Percentiles rank a stretch among this genome's conserved stretches.
These are phyloP conservation scores for Oryzias melastigma DNA, from an alignment of 2,113 vertebrate genomes.

Conservation along the genomic window DNA sequence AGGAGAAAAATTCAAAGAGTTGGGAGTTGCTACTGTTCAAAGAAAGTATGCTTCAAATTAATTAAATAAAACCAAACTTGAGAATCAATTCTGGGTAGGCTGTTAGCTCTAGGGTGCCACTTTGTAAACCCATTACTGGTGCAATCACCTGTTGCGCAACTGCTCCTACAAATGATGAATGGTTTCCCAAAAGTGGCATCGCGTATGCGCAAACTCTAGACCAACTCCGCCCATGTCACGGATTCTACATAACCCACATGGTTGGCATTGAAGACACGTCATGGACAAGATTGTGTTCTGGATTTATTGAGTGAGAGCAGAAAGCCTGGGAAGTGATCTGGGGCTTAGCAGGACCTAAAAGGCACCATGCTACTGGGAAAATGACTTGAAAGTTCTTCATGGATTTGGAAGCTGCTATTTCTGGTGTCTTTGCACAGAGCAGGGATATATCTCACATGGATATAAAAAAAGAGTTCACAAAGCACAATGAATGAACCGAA, in stretches of 20 bases:
- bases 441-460: too few relatives aligned
- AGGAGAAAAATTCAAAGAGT: too few relatives aligned
- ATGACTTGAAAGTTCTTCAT: constrained; percentile 32
- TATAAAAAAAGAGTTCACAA: too few relatives aligned
- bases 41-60: too few relatives aligned
- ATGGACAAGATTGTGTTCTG: constrained; percentile 17
- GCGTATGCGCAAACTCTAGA: constrained; percentile 31
- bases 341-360: constrained; percentile 35
- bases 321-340: constrained; percentile 32
- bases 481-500: too few relatives aligned
- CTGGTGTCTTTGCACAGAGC: constrained; percentile 2
- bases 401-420: constrained; percentile 51
- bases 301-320: constrained; percentile 22
- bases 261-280: constrained; percentile 48
- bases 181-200: background rate
- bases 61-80: too few relatives aligned
- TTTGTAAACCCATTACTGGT: too few relatives aligned
- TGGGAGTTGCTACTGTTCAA: too few relatives aligned
- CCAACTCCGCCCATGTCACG: constrained; percentile 22
- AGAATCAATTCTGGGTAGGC: too few relatives aligned
- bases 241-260: constrained; percentile 34
- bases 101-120: too few relatives aligned
- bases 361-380: constrained; percentile 33
- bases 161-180: constrained; percentile 27
- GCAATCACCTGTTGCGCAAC: constrained; percentile 31